Evolutionary conservation across 2,113 vertebrate species (phyloP).

Genomic region (Muntiacus reevesi): DNA sequence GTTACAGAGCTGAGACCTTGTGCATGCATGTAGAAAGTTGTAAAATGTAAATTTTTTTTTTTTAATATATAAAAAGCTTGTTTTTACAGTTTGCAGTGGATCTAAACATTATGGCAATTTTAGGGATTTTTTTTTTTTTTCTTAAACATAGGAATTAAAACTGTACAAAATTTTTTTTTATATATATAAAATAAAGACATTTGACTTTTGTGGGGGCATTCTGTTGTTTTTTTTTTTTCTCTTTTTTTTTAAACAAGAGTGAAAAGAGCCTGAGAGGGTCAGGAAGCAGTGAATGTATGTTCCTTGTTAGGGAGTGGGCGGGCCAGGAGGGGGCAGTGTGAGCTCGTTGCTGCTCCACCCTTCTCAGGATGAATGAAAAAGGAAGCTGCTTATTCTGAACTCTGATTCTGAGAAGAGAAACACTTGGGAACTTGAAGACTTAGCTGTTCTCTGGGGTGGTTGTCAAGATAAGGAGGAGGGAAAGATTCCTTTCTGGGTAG

Average conservation of each 20-base stretch:
- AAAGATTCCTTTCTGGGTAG: neutral
- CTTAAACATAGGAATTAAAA: conserved; percentile 80
- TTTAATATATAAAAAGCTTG: conserved; percentile 84
- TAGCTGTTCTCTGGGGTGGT: neutral
- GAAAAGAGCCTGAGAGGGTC: neutral
- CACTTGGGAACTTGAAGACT: neutral
- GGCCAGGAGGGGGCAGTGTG: conserved; percentile 57
- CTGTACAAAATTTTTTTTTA: conserved; percentile 76
- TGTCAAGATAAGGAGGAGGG: neutral
- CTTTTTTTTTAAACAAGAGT: neutral
- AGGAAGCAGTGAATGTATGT: neutral
- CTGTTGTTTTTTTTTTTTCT: neutral
- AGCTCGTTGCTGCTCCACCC: neutral
- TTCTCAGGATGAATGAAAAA: neutral
- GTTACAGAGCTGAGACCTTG: conserved; percentile 74
- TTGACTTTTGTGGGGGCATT: conserved; percentile 67
- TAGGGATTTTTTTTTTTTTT: conserved; percentile 74
- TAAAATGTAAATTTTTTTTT: conserved; percentile 83
- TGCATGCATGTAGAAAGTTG: conserved; percentile 86
- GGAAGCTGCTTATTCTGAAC: neutral
- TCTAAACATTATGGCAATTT: conserved; percentile 69
- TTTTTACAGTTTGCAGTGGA: conserved; percentile 82
- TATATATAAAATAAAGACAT: conserved; percentile 79
- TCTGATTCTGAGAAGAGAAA: neutral
- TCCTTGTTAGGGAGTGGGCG: neutral